phyloP scores from a whole-genome alignment of 1,140 invertebrate genomes.

The Nylanderia fulva region DNA sequence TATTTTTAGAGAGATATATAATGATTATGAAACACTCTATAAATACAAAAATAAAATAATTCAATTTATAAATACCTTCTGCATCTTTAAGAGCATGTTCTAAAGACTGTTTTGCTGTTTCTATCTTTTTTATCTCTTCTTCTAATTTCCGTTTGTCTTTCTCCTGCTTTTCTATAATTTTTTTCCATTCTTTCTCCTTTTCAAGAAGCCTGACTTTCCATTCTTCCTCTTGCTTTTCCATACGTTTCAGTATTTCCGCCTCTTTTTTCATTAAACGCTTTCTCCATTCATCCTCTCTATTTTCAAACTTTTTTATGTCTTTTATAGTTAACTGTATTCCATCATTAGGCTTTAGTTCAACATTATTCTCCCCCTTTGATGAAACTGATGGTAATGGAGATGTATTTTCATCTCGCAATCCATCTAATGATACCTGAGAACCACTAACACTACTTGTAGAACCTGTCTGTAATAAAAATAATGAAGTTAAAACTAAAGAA shows the following conservation, averaged over 20 bases:
- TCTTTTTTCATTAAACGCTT: slow-evolving; percentile 87
- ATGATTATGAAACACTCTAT: too few species aligned
- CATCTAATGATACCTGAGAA: slow-evolving; percentile 83
- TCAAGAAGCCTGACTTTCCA: slow-evolving; percentile 85
- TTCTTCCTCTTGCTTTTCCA: slow-evolving; percentile 87
- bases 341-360: slow-evolving; percentile 81
- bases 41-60: too few species aligned
- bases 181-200: slow-evolving; percentile 89
- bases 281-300: slow-evolving; percentile 86
- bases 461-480: slow-evolving; percentile 79
- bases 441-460: slow-evolving; percentile 88
- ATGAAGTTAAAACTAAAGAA: not conserved
- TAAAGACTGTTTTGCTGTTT: slow-evolving; percentile 88
- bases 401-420: slow-evolving; percentile 77
- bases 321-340: slow-evolving; percentile 82
- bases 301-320: slow-evolving; percentile 84
- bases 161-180: slow-evolving; percentile 87
- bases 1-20: too few species aligned
- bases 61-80: slow-evolving; percentile 87
- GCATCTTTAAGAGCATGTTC: slow-evolving; percentile 88
- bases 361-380: slow-evolving; percentile 79
- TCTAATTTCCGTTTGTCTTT: slow-evolving; percentile 86
- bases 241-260: slow-evolving; percentile 86
- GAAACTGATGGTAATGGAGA: slow-evolving; percentile 75
- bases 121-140: slow-evolving; percentile 87